Conservation (phyloP, 2,113 vertebrate genomes). For the Morone saxatilis region DNA sequence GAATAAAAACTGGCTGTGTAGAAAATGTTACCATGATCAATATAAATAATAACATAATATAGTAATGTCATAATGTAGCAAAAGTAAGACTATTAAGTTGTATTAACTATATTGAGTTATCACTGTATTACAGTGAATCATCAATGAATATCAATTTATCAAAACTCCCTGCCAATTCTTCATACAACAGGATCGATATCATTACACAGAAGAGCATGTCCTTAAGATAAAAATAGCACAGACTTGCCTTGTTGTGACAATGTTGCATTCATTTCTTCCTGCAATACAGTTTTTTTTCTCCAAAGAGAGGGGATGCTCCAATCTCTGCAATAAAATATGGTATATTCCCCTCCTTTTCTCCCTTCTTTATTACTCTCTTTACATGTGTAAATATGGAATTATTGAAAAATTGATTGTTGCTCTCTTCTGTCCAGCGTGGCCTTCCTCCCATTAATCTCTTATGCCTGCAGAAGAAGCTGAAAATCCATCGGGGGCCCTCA, state of each 20-base stretch:
- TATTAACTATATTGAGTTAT: background rate
- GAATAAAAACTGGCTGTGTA: too few species aligned
- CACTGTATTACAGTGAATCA: background rate
- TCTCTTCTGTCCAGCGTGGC: conserved; percentile 71
- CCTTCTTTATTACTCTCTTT: conserved; percentile 47
- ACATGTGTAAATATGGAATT: conserved; percentile 82
- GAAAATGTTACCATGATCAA: too few species aligned
- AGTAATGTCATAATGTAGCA: background rate
- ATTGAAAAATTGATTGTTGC: conserved; percentile 80
- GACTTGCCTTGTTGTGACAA: conserved; percentile 20
- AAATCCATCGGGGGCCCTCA: conserved; percentile 83
- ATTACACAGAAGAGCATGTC: conserved; percentile 8
- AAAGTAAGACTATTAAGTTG: background rate
- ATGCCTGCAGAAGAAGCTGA: conserved; percentile 76
- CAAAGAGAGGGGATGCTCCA: conserved; percentile 14
- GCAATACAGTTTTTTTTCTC: conserved; percentile 6
- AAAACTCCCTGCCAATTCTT: conserved; percentile 12
- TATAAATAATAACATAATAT: background rate
- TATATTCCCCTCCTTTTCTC: conserved; percentile 5
- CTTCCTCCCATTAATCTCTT: conserved; percentile 83
- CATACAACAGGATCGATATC: background rate
- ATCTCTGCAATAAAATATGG: conserved; percentile 21
- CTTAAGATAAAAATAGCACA: conserved; percentile 35
- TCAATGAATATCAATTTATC: conserved; percentile 29
- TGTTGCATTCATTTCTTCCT: conserved; percentile 33